Conservation (phyloP, 92 coral and sea anemone species). For the Zoanthus gigantus region DNA sequence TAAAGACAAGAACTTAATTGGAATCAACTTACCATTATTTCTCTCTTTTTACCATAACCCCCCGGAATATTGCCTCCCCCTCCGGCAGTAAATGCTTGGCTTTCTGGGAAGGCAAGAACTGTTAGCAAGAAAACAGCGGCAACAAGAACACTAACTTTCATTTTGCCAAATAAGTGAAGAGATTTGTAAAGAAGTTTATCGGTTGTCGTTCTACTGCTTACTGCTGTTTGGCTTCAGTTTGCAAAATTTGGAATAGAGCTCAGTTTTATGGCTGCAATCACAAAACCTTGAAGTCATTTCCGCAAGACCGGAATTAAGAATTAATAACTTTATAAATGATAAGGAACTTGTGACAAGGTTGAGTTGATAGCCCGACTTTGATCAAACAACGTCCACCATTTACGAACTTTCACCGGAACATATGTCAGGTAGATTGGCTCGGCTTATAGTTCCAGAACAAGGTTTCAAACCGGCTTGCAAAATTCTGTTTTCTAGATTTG, state of each 20-base stretch:
- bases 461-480: neutral
- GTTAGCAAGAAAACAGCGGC: constrained; percentile 67
- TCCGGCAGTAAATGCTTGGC: constrained; percentile 88
- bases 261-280: constrained; percentile 54
- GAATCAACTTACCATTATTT: constrained; percentile 37
- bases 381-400: constrained; percentile 56
- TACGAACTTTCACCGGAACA: constrained; percentile 42
- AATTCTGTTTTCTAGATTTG: neutral
- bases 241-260: neutral
- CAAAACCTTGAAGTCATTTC: constrained; percentile 75
- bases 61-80: constrained; percentile 91
- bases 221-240: constrained; percentile 24
- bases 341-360: constrained; percentile 57
- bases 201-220: neutral
- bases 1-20: neutral
- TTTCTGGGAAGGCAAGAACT: constrained; percentile 67
- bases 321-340: constrained; percentile 75
- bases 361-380: constrained; percentile 41
- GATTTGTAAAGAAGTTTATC: neutral
- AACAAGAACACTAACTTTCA: constrained; percentile 70
- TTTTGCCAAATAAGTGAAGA: constrained; percentile 28
- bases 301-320: constrained; percentile 83
- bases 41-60: constrained; percentile 69
- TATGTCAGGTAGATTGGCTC: constrained; percentile 4
- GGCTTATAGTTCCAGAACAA: neutral